Evolutionary conservation across 2,888 invertebrate species (phyloP).

Genomic region (Panzeria rudis): DNA sequence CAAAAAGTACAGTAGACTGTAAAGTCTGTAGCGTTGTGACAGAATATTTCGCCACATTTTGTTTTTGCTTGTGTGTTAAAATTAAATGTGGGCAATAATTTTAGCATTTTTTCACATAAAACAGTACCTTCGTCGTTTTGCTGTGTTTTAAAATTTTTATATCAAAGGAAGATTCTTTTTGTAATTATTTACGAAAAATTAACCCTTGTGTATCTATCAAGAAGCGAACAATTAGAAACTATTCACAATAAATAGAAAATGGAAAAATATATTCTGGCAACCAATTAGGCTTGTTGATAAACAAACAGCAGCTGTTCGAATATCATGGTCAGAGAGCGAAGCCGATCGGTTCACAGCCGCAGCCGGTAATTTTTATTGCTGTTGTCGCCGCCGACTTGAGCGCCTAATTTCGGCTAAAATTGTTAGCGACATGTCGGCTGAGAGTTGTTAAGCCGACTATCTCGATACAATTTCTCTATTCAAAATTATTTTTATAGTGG

Average conservation of each 20-base stretch:
- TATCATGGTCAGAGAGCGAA: too few relatives aligned
- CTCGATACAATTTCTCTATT: too few relatives aligned
- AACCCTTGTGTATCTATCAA: slow-evolving; percentile 48
- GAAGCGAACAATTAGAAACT: background rate
- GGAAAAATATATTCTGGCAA: background rate
- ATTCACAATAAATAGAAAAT: slow-evolving; percentile 44
- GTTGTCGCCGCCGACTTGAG: too few relatives aligned
- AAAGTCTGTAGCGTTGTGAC: slow-evolving; percentile 78
- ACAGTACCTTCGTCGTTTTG: background rate
- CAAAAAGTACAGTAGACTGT: slow-evolving; percentile 79
- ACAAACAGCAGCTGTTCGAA: background rate
- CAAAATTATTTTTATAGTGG: too few relatives aligned
- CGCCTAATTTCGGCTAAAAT: too few relatives aligned
- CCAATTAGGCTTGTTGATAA: background rate
- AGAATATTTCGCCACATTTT: slow-evolving; percentile 80
- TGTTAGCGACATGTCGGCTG: too few relatives aligned
- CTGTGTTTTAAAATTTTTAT: background rate
- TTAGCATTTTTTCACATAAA: slow-evolving; percentile 61
- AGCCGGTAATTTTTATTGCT: too few relatives aligned
- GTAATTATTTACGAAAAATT: slow-evolving; percentile 52
- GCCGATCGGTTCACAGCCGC: too few relatives aligned
- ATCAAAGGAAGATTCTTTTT: background rate
- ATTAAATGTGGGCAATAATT: slow-evolving; percentile 52
- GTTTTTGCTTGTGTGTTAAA: slow-evolving; percentile 74
- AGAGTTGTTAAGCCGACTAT: too few relatives aligned